phyloP scores from a whole-genome alignment of 2,888 invertebrate genomes.

The Linyphia triangularis region DNA sequence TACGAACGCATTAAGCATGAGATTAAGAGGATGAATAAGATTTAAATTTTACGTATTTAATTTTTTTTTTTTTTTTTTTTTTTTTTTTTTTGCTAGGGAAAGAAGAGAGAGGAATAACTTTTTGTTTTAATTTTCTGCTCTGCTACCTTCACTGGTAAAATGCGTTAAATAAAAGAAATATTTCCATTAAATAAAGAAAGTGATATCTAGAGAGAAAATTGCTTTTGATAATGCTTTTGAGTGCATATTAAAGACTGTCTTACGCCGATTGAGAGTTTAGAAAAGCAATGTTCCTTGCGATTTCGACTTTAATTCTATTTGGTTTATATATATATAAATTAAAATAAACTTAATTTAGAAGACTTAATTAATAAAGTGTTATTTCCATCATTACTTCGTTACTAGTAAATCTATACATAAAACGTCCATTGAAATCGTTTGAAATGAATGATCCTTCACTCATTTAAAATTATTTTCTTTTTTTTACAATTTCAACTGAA shows the following conservation, averaged over 20 bases:
- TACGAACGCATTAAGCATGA: slow-evolving; percentile 35
- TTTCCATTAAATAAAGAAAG: neutral
- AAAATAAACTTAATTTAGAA: neutral
- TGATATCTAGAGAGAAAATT: neutral
- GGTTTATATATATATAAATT: neutral
- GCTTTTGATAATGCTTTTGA: neutral
- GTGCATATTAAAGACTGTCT: neutral
- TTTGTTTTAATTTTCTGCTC: slow-evolving; percentile 39
- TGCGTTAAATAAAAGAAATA: slow-evolving; percentile 27
- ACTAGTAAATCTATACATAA: too few relatives aligned
- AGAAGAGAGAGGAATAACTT: neutral
- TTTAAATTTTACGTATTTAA: slow-evolving; percentile 16
- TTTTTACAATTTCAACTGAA: too few relatives aligned
- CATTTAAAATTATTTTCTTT: too few relatives aligned
- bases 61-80: neutral
- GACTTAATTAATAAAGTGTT: neutral
- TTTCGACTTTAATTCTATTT: neutral
- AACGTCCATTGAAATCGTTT: too few relatives aligned
- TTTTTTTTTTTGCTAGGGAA: neutral
- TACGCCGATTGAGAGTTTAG: neutral
- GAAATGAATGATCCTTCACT: too few relatives aligned
- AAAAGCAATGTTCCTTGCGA: neutral
- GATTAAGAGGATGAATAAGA: slow-evolving; percentile 18
- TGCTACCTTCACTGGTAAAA: neutral
- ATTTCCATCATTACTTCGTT: neutral